Evolutionary conservation across 1,140 invertebrate species (phyloP).

Genomic region (Batillaria attramentaria): DNA sequence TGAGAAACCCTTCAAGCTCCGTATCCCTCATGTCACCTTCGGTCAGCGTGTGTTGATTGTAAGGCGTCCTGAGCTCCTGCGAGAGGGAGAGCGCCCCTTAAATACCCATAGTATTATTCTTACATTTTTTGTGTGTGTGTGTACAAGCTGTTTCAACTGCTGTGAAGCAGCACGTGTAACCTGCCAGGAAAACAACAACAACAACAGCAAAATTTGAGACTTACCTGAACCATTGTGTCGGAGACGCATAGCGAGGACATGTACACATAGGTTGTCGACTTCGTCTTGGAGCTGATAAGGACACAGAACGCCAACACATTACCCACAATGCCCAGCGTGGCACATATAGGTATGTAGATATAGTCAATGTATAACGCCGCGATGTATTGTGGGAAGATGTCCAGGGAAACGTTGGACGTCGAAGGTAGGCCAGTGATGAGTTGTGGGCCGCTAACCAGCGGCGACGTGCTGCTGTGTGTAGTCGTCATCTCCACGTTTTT

Average conservation of each 20-base stretch:
- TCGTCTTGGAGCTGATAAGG: conserved; percentile 41
- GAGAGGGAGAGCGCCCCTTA: neutral
- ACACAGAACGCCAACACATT: conserved; percentile 52
- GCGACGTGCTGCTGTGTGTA: too few species aligned
- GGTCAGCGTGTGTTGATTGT: neutral
- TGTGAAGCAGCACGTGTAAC: too few species aligned
- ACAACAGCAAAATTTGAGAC: conserved; percentile 10
- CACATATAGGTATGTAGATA: conserved; percentile 39
- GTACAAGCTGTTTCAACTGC: too few species aligned
- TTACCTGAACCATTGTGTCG: conserved; percentile 14
- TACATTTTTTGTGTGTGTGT: neutral
- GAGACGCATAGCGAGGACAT: conserved; percentile 19
- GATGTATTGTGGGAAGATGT: too few species aligned
- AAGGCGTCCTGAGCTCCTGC: neutral
- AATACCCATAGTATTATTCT: neutral
- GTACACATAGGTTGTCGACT: conserved; percentile 18
- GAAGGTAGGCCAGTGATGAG: too few species aligned
- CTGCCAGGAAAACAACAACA: too few species aligned
- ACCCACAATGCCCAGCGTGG: conserved; percentile 51
- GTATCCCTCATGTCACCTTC: too few species aligned
- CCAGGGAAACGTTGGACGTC: too few species aligned
- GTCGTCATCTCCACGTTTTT: too few species aligned
- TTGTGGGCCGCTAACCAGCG: too few species aligned
- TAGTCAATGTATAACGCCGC: too few species aligned
- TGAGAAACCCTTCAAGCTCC: too few species aligned